These are phyloP conservation scores for Armadillidium nasatum DNA, from an alignment of 1,140 invertebrate genomes.

Conservation along the genomic window DNA sequence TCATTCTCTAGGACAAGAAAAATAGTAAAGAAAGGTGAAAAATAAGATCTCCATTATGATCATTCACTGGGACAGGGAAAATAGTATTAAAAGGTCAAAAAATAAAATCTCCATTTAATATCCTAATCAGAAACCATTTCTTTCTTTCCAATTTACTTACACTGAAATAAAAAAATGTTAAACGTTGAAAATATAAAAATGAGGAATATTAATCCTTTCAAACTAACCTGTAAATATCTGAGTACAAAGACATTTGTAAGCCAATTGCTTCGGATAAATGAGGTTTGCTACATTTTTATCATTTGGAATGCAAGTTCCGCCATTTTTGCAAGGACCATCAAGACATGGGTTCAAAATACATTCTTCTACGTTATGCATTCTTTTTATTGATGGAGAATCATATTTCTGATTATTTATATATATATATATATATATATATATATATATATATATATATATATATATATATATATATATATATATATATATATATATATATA, in stretches of 20 bases:
- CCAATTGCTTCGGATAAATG: background rate
- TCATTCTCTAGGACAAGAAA: too few relatives aligned
- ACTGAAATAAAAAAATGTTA: too few relatives aligned
- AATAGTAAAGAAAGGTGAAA: too few relatives aligned
- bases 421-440: conserved; percentile 14
- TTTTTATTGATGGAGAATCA: background rate
- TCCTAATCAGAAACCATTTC: too few relatives aligned
- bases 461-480: conserved; percentile 14
- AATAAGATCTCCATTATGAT: too few relatives aligned
- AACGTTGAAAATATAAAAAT: too few relatives aligned
- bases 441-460: conserved; percentile 9
- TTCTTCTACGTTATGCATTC: background rate
- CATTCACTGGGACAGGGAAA: too few relatives aligned
- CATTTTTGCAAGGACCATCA: background rate
- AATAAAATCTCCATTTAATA: too few relatives aligned
- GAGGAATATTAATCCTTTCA: background rate
- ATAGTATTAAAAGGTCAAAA: too few relatives aligned
- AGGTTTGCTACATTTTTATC: background rate
- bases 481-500: conserved; percentile 10
- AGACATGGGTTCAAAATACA: background rate
- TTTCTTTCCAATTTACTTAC: too few relatives aligned
- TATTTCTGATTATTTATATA: background rate
- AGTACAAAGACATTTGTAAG: background rate
- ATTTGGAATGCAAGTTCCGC: background rate
- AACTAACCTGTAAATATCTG: background rate